Evolutionary conservation across 37 sponge, comb jelly and placozoan genomes (phyloP), one percentile per base, ranked within the genome.

Genomic region (Geodia barretti): DNA sequence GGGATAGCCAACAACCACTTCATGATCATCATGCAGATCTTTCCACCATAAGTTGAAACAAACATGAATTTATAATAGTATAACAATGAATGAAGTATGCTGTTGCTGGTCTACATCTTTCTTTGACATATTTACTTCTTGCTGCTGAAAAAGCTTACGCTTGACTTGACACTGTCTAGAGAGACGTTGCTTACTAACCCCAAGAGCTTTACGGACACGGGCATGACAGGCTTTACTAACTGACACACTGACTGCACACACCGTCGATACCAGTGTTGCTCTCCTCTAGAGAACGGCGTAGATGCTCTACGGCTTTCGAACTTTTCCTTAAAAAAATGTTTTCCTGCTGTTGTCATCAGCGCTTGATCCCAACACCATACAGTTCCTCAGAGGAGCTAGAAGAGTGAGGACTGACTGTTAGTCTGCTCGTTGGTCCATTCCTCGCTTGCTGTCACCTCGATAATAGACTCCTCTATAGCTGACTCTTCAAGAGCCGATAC

Each of bases 151-250:
- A 35, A 60, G 76, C 28, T 75, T 75, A 24, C 74, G 30, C 64
- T 76, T 84, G 26, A 84, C 63, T 61, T 41, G 4, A 41, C 70
- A n/a, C 28, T 84, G 84, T 28, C 70, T 71, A n/a, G 84, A 31
- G 5, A 84, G 60, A 24, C 84, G 62, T 36, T 84, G 67, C 11
- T 37, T 60, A 35, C 64, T 36, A 75, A 84, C 63, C 25, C 73
- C 70, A 1, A 84, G 77, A 37, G 62, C 62, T 24, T 47, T 32
- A 63, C 59, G 31, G 28, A 74, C 62, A 28, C 83, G 74, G 21
- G 7, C 31, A 37, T 58, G 36, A 71, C 83, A 83, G 38, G 20
- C 65, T 26, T 64, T 64, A 19, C 65, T 26, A 23, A 64, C n/a
- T 64, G 65, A n/a, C 65, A 29, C 65, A 64, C 65, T 64, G 65